Base-by-base conservation (phyloP, 2,113 vertebrate species). In the Syngnathus scovelli region DNA sequence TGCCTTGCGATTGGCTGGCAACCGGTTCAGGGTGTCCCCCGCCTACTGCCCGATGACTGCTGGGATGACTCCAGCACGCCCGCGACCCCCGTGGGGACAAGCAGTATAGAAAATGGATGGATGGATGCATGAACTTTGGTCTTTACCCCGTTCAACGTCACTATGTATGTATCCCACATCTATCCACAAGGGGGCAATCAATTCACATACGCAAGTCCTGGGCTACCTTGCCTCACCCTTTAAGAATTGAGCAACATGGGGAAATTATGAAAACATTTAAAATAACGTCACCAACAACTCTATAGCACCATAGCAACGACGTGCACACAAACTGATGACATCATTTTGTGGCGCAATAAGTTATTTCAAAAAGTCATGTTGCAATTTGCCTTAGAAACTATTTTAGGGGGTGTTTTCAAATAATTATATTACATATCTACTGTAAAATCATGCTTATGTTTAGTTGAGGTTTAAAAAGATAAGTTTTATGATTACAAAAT, bases 141-240 rank as follows among this genome's bases (percentile, higher is more conserved):
- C 6, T 60, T 4, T 33, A 13, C 7, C 15, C 5, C 13, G 44
- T 48, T 16, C 44, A 48, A 48, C 44, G 44, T 44, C 61, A 41
- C 19, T 4, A 7, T 2, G 13, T 2, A 1, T 19, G 16, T 79
- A 46, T 33, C 27, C 55, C 36, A 18, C 48, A 8, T 76, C 3
- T 77, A 66, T 15, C 81, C 88, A 84, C 84, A 76, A 1, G 81
- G 62, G 70, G 86, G 81, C 46, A 77, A 5, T 46, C 44, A 1
- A 48, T 16, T 1, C 44, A 48, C 15, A 16, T 48, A 48, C 44
- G 44, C 44, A 48, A 18, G 13, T 6, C 15, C 4, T 43, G 41
- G 11, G 7, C 11, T 27, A 23, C 9, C 16, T 12, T 27, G 27
- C 13, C 5, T 33, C 23, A 18, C 6, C 6, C 6, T 58, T 58